Percentiles rank a stretch among this genome's conserved stretches.
phyloP scores from a whole-genome alignment of 2,888 invertebrate species.

The Aromia moschata region DNA sequence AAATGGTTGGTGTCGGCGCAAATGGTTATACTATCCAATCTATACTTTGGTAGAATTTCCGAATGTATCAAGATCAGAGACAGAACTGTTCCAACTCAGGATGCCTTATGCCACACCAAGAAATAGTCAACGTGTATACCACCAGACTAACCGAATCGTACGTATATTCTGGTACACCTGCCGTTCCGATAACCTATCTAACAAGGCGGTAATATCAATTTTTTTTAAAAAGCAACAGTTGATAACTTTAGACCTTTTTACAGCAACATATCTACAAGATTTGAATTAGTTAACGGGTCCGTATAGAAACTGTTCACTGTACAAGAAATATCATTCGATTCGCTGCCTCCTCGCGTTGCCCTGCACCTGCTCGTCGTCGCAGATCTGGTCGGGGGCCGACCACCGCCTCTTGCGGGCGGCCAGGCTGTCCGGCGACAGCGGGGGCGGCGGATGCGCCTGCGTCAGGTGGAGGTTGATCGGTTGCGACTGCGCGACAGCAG shows the following conservation, averaged over 20 bases:
- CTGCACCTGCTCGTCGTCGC: slow-evolving; percentile 59
- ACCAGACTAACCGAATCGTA: too few relatives aligned
- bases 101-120: too few relatives aligned
- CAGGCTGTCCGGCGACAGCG: slow-evolving; percentile 41
- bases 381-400: slow-evolving; percentile 66
- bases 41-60: too few relatives aligned
- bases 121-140: too few relatives aligned
- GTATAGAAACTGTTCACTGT: slow-evolving; percentile 34
- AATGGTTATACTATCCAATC: too few relatives aligned
- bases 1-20: too few relatives aligned
- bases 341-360: slow-evolving; percentile 33
- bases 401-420: slow-evolving; percentile 61
- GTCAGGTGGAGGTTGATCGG: slow-evolving; percentile 48
- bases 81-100: too few relatives aligned
- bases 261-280: slow-evolving; percentile 40
- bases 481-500: slow-evolving; percentile 38
- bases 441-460: slow-evolving; percentile 40
- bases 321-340: slow-evolving; percentile 41
- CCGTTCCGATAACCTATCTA: slow-evolving; percentile 24
- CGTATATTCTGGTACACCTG: slow-evolving; percentile 2
- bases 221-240: slow-evolving; percentile 41
- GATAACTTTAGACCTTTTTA: slow-evolving; percentile 38
- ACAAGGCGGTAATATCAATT: slow-evolving; percentile 41
- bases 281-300: slow-evolving; percentile 39
- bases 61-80: too few relatives aligned